Evolutionary conservation across 1,140 invertebrate genomes (phyloP).

Genomic region (Dinoponera quadriceps): DNA sequence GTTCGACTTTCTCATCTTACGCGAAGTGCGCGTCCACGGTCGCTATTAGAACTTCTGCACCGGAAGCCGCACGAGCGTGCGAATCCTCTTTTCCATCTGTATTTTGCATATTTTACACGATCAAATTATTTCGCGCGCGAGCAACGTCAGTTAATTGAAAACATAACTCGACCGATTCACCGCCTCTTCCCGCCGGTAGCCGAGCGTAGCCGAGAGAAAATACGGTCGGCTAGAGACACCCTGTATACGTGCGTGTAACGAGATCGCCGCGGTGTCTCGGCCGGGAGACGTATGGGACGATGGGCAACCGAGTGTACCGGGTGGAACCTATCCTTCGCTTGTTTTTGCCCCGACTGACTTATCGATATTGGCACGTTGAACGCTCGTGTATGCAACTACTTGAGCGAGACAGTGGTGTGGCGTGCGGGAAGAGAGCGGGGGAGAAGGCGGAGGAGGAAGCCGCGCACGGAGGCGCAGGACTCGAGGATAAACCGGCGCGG

Average conservation of each 20-base stretch:
- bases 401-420: conserved; percentile 61
- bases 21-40: neutral
- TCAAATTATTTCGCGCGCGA: neutral
- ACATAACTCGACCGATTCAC: neutral
- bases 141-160: neutral
- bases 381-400: conserved; percentile 76
- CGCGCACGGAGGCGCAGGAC: conserved; percentile 71
- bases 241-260: conserved; percentile 72
- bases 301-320: conserved; percentile 55
- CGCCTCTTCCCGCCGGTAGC: conserved; percentile 14
- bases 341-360: conserved; percentile 75
- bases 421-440: conserved; percentile 39
- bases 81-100: too few relatives aligned
- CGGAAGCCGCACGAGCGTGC: neutral
- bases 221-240: neutral
- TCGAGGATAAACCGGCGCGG: conserved; percentile 74
- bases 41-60: too few relatives aligned
- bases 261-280: conserved; percentile 70
- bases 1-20: neutral
- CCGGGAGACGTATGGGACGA: conserved; percentile 61
- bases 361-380: conserved; percentile 77
- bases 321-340: conserved; percentile 70
- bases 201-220: conserved; percentile 1
- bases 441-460: conserved; percentile 71
- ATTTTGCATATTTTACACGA: neutral